These are phyloP conservation scores for Notiomystis cincta DNA, from an alignment of 2,113 vertebrate genomes.

Conservation along the genomic window DNA sequence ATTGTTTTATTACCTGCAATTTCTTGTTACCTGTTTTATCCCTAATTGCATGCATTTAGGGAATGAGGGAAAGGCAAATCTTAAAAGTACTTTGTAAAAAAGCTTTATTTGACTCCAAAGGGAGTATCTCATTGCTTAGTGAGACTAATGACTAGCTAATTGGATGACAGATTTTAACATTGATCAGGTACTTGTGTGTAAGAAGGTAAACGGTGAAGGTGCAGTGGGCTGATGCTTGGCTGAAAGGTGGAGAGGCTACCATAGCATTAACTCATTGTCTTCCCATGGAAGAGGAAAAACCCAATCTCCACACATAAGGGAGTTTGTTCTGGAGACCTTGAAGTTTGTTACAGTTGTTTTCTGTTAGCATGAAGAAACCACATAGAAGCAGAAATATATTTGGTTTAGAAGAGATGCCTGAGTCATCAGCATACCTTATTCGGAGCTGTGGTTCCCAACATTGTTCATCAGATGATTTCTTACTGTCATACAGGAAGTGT, in stretches of 20 bases:
- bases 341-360: neutral
- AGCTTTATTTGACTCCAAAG: neutral
- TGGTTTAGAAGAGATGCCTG: neutral
- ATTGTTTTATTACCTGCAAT: neutral
- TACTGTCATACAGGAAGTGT: slow-evolving; percentile 18
- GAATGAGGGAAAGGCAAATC: neutral
- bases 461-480: slow-evolving; percentile 34
- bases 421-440: slow-evolving; percentile 34
- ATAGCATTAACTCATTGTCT: neutral
- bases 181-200: neutral
- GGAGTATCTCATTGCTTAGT: neutral
- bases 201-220: neutral
- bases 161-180: neutral
- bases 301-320: neutral
- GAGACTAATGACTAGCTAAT: neutral
- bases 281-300: neutral
- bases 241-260: neutral
- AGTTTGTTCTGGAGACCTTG: slow-evolving; percentile 14
- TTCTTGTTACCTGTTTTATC: neutral
- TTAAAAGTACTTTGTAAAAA: neutral
- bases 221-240: neutral
- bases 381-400: neutral
- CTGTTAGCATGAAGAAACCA: neutral
- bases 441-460: neutral
- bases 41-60: neutral